A percentile compares a stretch with the other conserved stretches of the same genome.
Evolutionary conservation across 1,140 invertebrate genomes (phyloP).

Genomic region (Megalonaias nervosa): DNA sequence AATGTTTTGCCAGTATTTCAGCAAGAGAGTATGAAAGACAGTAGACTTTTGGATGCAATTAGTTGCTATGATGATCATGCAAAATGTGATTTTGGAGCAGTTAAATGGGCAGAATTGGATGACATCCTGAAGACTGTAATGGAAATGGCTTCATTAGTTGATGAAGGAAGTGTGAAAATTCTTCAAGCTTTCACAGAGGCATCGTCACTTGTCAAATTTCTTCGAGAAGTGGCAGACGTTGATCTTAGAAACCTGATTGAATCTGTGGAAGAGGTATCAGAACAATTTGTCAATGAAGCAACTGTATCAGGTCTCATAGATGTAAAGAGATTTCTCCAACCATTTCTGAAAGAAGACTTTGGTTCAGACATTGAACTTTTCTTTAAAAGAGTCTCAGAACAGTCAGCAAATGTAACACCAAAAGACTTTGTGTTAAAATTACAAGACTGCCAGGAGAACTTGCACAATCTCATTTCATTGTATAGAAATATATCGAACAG

Average conservation of each 20-base stretch:
- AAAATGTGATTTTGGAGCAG: too few relatives aligned
- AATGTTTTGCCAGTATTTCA: too few relatives aligned
- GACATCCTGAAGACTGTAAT: too few relatives aligned
- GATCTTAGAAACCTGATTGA: constrained; percentile 53
- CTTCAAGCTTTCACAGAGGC: too few relatives aligned
- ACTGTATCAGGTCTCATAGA: constrained; percentile 52
- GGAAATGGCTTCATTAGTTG: too few relatives aligned
- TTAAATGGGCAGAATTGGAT: too few relatives aligned
- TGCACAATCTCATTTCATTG: constrained; percentile 46
- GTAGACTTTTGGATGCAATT: too few relatives aligned
- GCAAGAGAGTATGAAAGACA: too few relatives aligned
- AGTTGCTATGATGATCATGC: too few relatives aligned
- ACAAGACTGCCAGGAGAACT: constrained; percentile 35
- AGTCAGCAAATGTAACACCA: constrained; percentile 2
- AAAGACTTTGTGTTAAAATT: constrained; percentile 36
- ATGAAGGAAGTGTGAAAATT: too few relatives aligned
- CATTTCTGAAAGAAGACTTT: constrained; percentile 26
- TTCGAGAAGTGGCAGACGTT: constrained; percentile 38
- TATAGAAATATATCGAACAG: constrained; percentile 52
- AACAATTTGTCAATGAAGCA: constrained; percentile 46
- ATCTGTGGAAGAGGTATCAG: constrained; percentile 57
- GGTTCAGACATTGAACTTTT: constrained; percentile 5
- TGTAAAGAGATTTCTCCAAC: constrained; percentile 42
- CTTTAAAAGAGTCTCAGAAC: constrained; percentile 23
- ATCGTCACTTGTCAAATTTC: constrained; percentile 38